phyloP scores from a whole-genome alignment of 2,888 invertebrate genomes.

The Osmoderma eremita region DNA sequence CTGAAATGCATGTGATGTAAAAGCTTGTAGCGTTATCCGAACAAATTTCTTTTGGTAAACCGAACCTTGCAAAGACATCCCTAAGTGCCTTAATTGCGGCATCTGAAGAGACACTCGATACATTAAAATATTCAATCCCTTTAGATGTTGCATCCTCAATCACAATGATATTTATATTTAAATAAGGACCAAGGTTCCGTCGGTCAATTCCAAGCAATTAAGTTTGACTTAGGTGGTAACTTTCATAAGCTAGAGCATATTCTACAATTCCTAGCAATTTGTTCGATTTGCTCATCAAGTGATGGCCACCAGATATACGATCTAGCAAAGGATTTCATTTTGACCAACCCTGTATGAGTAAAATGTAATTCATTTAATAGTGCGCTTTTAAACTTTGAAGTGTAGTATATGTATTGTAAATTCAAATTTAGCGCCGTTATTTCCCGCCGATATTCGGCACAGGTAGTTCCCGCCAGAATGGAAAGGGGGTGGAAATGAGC shows the following conservation, averaged over 20 bases:
- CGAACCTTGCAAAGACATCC: slow-evolving; percentile 18
- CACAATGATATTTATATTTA: slow-evolving; percentile 2
- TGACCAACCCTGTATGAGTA: slow-evolving; percentile 1
- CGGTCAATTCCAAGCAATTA: slow-evolving; percentile 16
- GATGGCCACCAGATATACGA: too few relatives aligned
- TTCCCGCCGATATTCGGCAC: too few relatives aligned
- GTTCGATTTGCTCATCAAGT: too few relatives aligned
- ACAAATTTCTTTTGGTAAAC: too few relatives aligned
- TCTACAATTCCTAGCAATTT: too few relatives aligned
- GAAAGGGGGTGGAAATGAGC: too few relatives aligned
- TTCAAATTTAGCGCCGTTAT: too few relatives aligned
- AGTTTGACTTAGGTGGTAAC: not conserved
- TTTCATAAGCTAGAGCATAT: too few relatives aligned
- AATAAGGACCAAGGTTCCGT: slow-evolving; percentile 7
- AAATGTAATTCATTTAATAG: slow-evolving; percentile 12
- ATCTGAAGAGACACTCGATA: not conserved
- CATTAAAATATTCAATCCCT: slow-evolving; percentile 13
- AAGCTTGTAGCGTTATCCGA: slow-evolving; percentile 13
- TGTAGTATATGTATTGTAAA: too few relatives aligned
- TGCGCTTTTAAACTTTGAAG: not conserved
- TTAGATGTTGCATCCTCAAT: too few relatives aligned
- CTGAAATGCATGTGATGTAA: not conserved
- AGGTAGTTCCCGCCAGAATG: too few relatives aligned
- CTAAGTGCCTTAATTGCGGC: slow-evolving; percentile 8
- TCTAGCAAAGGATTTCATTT: too few relatives aligned